phyloP scores from a whole-genome alignment of 2,113 vertebrate species.

The Sialia sialis region DNA sequence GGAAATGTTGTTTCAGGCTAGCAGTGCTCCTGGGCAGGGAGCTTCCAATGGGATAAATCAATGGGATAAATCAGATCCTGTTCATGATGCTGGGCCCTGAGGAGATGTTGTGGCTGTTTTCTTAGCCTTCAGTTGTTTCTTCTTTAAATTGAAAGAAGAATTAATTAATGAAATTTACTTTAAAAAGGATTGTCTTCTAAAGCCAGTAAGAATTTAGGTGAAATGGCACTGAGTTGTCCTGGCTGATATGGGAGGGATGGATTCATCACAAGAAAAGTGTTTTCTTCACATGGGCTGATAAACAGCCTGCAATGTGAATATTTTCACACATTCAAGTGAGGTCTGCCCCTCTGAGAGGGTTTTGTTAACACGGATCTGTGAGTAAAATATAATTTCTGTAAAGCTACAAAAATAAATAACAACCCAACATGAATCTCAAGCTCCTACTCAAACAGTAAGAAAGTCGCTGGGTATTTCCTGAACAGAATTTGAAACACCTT shows the following conservation, averaged over 20 bases:
- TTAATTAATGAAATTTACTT: neutral
- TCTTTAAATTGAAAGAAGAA: neutral
- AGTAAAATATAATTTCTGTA: neutral
- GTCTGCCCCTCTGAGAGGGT: neutral
- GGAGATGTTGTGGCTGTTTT: neutral
- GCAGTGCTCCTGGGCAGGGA: neutral
- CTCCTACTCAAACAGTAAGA: neutral
- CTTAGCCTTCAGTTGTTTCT: neutral
- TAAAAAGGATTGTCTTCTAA: neutral
- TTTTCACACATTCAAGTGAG: neutral
- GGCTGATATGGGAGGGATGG: neutral
- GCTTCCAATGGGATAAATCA: neutral
- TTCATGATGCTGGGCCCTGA: neutral
- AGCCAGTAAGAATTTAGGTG: neutral
- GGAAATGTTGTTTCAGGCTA: neutral
- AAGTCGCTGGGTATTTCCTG: neutral
- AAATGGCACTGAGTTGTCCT: neutral
- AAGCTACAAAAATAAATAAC: neutral
- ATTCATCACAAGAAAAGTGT: neutral
- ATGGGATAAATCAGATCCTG: neutral
- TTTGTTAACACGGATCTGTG: neutral
- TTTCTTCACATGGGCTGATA: neutral
- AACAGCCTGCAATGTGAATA: neutral
- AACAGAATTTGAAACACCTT: neutral
- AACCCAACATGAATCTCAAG: accelerated